Percentiles rank a stretch among this genome's conserved stretches.
These are phyloP conservation scores for Silurus glanis DNA, from an alignment of 2,113 vertebrate genomes.

Conservation along the genomic window DNA sequence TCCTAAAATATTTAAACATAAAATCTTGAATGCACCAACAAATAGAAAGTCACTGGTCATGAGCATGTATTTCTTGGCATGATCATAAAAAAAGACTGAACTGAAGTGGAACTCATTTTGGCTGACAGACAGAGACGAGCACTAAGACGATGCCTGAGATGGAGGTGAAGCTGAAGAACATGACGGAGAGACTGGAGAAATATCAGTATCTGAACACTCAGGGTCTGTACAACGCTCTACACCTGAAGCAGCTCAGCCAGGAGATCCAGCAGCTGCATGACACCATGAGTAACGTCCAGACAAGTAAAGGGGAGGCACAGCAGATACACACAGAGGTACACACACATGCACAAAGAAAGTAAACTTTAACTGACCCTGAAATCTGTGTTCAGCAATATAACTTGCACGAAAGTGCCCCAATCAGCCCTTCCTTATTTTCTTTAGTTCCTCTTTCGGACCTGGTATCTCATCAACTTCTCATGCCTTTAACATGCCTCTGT, in stretches of 20 bases:
- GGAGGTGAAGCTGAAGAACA: slow-evolving; percentile 48
- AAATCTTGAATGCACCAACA: background rate
- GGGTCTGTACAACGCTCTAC: slow-evolving; percentile 63
- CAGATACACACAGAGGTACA: background rate
- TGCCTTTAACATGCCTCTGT: background rate
- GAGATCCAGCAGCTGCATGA: slow-evolving; percentile 63
- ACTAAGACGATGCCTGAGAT: slow-evolving; percentile 59
- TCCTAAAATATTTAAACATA: background rate
- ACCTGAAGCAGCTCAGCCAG: slow-evolving; percentile 57
- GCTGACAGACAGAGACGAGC: slow-evolving; percentile 55
- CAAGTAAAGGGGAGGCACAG: slow-evolving; percentile 30
- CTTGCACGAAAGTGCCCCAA: too few species aligned
- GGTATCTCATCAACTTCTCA: background rate
- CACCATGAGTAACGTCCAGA: slow-evolving; percentile 37
- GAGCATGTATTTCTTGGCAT: background rate
- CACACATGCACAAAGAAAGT: background rate
- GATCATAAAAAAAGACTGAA: background rate
- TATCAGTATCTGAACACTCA: slow-evolving; percentile 61
- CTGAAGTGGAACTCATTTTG: background rate
- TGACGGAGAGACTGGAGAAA: slow-evolving; percentile 59
- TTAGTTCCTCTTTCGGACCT: background rate
- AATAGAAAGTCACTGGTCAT: background rate
- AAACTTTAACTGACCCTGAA: too few species aligned
- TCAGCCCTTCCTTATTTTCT: background rate
- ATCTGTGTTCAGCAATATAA: too few species aligned